Conservation (phyloP, 2,888 invertebrate species). For the Drosophila mulleri region DNA sequence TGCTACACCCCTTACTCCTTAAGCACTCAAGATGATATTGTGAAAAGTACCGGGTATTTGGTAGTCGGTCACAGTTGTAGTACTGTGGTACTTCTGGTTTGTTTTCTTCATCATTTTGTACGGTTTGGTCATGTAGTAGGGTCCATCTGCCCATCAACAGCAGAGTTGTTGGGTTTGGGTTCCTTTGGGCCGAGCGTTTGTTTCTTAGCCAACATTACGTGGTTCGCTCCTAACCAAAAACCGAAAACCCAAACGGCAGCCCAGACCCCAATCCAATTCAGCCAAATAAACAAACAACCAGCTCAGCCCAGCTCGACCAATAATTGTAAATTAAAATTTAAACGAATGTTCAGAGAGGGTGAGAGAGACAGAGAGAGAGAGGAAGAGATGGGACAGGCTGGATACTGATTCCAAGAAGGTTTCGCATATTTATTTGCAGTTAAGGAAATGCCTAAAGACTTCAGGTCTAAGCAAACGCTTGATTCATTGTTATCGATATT, state of each 20-base stretch:
- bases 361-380: background rate
- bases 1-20: background rate
- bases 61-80: background rate
- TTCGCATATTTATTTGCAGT: background rate
- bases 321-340: constrained; percentile 81
- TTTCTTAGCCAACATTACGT: constrained; percentile 38
- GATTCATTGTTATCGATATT: background rate
- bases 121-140: constrained; percentile 60
- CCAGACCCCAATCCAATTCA: constrained; percentile 8
- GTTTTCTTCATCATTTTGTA: constrained; percentile 19
- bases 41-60: background rate
- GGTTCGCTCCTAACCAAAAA: constrained; percentile 16
- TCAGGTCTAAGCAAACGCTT: too few relatives aligned
- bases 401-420: background rate
- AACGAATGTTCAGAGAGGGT: constrained; percentile 49
- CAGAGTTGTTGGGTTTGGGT: constrained; percentile 56
- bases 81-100: background rate
- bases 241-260: background rate
- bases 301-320: constrained; percentile 42
- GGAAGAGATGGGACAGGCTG: background rate
- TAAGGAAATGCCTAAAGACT: background rate
- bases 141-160: constrained; percentile 9
- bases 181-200: constrained; percentile 57
- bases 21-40: too few relatives aligned
- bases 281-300: constrained; percentile 31